Conservation (phyloP, 1,140 invertebrate genomes). For the Ostrea denselamellosa region DNA sequence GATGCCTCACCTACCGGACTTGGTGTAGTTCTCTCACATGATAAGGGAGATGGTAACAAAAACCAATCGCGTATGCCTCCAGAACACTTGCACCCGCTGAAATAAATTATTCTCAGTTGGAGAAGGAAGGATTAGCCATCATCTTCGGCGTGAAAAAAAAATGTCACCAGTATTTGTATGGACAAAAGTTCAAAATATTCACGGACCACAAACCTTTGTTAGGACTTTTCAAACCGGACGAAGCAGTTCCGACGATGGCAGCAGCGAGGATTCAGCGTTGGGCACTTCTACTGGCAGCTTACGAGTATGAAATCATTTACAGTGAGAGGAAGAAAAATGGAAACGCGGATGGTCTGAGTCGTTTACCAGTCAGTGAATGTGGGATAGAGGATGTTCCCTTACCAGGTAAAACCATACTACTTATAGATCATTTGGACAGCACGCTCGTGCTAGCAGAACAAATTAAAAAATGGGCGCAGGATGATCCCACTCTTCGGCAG, state of each 20-base stretch:
- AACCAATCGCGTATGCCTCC: slow-evolving; percentile 79
- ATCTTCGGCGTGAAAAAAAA: slow-evolving; percentile 74
- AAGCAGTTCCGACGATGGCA: slow-evolving; percentile 66
- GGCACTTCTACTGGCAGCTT: slow-evolving; percentile 72
- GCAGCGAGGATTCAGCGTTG: slow-evolving; percentile 76
- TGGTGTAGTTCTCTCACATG: slow-evolving; percentile 79
- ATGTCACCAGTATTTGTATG: slow-evolving; percentile 81
- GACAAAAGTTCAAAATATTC: slow-evolving; percentile 67
- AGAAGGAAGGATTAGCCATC: too few species aligned
- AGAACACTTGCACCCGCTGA: slow-evolving; percentile 78
- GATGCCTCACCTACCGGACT: slow-evolving; percentile 80
- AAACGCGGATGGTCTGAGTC: slow-evolving; percentile 53
- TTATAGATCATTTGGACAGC: slow-evolving; percentile 50
- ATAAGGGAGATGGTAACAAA: slow-evolving; percentile 69
- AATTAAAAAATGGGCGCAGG: slow-evolving; percentile 42
- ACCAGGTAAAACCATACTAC: slow-evolving; percentile 8
- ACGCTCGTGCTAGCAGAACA: slow-evolving; percentile 41
- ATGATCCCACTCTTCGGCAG: slow-evolving; percentile 39
- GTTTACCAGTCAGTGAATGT: slow-evolving; percentile 46
- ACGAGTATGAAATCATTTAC: slow-evolving; percentile 73
- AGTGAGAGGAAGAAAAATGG: slow-evolving; percentile 46
- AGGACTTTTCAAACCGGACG: too few species aligned
- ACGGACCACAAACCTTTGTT: slow-evolving; percentile 73
- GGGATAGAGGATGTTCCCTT: slow-evolving; percentile 1
- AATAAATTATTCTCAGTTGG: slow-evolving; percentile 80